These are phyloP conservation scores for Pelosia muscerda DNA, from an alignment of 2,888 invertebrate species.

Conservation along the genomic window DNA sequence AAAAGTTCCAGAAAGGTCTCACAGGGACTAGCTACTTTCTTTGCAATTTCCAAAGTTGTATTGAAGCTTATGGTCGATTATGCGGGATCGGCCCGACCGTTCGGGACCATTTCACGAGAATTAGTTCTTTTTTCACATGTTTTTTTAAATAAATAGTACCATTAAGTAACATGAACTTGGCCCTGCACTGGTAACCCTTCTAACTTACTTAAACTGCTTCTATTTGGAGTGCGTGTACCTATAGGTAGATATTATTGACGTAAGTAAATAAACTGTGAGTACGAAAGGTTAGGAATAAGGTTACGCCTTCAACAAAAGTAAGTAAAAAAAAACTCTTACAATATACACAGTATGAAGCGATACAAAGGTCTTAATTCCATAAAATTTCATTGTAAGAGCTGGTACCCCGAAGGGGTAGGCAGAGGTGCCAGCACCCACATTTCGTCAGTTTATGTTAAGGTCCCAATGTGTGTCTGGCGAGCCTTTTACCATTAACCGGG, in stretches of 20 bases:
- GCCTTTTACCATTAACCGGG: no score
- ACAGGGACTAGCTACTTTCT: background rate
- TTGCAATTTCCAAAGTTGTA: conserved; percentile 4
- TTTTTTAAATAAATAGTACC: conserved; percentile 4
- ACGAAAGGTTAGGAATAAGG: background rate
- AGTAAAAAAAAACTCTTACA: background rate
- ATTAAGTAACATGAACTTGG: background rate
- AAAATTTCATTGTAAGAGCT: no score
- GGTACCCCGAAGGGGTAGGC: no score
- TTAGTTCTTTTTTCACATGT: conserved; percentile 4
- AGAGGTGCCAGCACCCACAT: no score
- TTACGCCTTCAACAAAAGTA: background rate
- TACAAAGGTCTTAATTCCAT: no score
- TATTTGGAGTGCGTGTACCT: background rate
- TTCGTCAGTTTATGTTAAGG: no score
- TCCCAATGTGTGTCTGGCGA: no score
- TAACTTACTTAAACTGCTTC: background rate
- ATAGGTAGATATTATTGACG: background rate
- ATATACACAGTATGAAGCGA: no score
- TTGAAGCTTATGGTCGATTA: conserved; percentile 4
- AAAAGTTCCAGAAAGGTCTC: conserved; percentile 1
- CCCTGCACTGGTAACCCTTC: background rate
- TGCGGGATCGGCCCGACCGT: background rate
- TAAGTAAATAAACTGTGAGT: background rate
- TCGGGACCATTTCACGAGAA: conserved; percentile 1